Conservation (phyloP, 2,888 invertebrate genomes). For the Plebejus anna region DNA sequence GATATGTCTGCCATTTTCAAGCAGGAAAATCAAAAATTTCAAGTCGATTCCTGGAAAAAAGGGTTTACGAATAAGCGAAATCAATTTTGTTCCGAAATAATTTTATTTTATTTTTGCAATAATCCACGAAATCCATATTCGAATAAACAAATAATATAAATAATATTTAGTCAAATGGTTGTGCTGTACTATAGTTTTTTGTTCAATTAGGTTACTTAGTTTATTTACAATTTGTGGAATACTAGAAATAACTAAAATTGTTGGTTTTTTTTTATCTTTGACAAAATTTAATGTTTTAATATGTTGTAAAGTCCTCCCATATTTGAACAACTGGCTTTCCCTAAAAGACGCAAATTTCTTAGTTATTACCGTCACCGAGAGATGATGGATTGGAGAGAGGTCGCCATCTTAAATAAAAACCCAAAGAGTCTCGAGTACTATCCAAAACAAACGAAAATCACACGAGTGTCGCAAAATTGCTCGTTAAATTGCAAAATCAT, state of each 20-base stretch:
- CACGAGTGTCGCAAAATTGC: slow-evolving; percentile 27
- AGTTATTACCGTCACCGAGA: not conserved
- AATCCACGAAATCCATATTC: not conserved
- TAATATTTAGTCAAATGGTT: not conserved
- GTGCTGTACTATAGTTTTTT: not conserved
- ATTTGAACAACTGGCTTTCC: not conserved
- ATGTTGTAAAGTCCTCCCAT: too few species aligned
- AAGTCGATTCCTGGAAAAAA: not conserved
- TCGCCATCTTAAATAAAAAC: not conserved
- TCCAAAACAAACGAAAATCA: slow-evolving; percentile 23
- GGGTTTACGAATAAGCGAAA: not conserved
- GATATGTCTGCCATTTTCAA: not conserved
- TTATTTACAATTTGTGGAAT: not conserved
- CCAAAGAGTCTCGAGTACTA: not conserved
- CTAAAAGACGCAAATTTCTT: not conserved
- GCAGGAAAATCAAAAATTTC: not conserved
- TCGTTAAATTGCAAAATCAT: slow-evolving; percentile 35
- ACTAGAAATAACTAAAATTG: not conserved
- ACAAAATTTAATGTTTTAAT: not conserved
- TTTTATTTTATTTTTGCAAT: not conserved
- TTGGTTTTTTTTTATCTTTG: not conserved
- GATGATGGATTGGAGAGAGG: not conserved
- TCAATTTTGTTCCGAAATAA: not conserved
- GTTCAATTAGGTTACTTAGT: not conserved
- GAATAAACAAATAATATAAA: not conserved